A percentile compares a stretch with the other conserved stretches of the same genome.
These are phyloP conservation scores for Coturnix japonica DNA, from an alignment of 2,113 vertebrate species.

Conservation along the genomic window DNA sequence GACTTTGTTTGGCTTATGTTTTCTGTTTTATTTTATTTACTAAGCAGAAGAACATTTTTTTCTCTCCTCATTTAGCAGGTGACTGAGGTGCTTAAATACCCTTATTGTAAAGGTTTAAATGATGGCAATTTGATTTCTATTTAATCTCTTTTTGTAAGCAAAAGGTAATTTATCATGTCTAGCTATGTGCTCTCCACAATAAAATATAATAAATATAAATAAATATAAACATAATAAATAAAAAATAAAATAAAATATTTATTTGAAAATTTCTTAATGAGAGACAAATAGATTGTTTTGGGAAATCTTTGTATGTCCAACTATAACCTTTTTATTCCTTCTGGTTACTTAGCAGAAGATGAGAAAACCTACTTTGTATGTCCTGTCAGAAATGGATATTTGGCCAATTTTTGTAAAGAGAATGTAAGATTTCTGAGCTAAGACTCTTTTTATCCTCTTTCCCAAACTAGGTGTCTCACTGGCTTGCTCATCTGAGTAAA, in stretches of 20 bases:
- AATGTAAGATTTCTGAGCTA: neutral
- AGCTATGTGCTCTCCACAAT: neutral
- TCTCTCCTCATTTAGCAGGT: neutral
- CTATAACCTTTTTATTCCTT: neutral
- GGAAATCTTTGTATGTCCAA: neutral
- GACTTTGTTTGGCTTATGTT: neutral
- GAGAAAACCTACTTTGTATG: neutral
- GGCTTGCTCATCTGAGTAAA: accelerated
- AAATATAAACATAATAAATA: too few species aligned
- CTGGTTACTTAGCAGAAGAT: neutral
- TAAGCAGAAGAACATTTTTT: neutral
- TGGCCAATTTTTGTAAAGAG: neutral
- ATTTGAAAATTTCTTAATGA: neutral
- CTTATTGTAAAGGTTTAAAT: neutral
- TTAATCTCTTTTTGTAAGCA: neutral
- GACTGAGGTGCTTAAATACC: neutral
- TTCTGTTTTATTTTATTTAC: neutral
- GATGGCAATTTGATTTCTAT: neutral
- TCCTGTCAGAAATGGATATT: neutral
- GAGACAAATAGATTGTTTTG: neutral
- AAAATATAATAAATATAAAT: too few species aligned
- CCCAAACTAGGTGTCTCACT: neutral
- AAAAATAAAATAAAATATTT: neutral
- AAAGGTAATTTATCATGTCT: neutral
- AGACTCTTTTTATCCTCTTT: neutral